phyloP scores from a whole-genome alignment of 2,113 vertebrate species.

The Myanophis thanlyinensis region DNA sequence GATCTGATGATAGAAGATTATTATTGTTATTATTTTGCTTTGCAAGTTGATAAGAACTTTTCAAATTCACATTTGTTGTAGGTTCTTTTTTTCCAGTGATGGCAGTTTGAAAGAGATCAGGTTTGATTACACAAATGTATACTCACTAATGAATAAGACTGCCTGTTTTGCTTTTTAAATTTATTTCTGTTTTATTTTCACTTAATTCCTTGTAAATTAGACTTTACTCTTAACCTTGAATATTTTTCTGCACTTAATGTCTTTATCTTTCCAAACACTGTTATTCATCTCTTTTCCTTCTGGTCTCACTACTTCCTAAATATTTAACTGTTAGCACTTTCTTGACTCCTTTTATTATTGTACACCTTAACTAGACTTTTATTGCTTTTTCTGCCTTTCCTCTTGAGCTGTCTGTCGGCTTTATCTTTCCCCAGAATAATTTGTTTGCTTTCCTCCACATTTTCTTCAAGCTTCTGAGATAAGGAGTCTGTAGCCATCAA shows the following conservation, averaged over 20 bases:
- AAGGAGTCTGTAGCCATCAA: neutral
- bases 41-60: neutral
- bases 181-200: neutral
- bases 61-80: neutral
- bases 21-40: neutral
- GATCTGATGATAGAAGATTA: neutral
- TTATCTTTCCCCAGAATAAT: neutral
- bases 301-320: neutral
- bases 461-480: neutral
- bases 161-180: neutral
- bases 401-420: neutral
- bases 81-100: neutral
- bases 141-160: neutral
- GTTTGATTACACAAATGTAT: neutral
- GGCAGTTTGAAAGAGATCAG: neutral
- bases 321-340: neutral
- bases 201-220: neutral
- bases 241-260: neutral
- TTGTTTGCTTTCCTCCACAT: neutral
- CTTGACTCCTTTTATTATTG: neutral
- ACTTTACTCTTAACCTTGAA: neutral
- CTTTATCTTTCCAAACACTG: neutral
- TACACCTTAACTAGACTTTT: neutral
- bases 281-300: neutral
- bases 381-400: neutral